A percentile compares a stretch with the other conserved stretches of the same genome.
These are phyloP conservation scores for Platycheirus albimanus DNA, from an alignment of 2,888 invertebrate genomes.

Conservation along the genomic window DNA sequence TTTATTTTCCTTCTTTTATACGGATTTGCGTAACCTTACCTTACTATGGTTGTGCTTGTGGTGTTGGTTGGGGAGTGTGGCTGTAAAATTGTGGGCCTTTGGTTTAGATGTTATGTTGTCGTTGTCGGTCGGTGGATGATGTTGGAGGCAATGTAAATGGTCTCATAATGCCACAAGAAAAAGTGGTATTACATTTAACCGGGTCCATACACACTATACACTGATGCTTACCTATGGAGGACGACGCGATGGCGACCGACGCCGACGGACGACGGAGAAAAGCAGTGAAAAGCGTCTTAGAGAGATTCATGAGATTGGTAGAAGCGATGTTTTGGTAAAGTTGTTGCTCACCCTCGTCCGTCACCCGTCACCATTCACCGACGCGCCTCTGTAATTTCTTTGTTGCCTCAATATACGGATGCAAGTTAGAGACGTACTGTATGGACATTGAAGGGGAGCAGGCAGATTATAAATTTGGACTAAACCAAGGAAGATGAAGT, in stretches of 20 bases:
- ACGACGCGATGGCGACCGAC: no score
- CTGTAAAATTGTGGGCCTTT: constrained; percentile 9
- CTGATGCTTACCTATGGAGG: no score
- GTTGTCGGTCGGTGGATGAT: constrained; percentile 60
- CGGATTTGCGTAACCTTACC: no score
- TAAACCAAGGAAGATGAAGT: constrained; percentile 55
- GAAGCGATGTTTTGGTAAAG: constrained; percentile 55
- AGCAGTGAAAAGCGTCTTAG: constrained; percentile 33
- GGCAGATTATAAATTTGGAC: constrained; percentile 72
- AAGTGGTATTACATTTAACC: constrained; percentile 71
- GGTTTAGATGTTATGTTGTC: constrained; percentile 34
- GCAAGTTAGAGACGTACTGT: constrained; percentile 46
- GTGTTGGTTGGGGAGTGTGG: background rate
- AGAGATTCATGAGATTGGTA: constrained; percentile 63
- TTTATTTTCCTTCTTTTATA: constrained; percentile 22
- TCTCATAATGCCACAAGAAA: constrained; percentile 73
- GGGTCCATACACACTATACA: constrained; percentile 40
- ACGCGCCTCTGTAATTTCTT: constrained; percentile 43
- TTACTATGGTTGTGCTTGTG: no score
- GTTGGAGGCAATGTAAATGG: constrained; percentile 71
- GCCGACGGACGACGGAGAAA: background rate
- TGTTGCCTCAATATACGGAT: constrained; percentile 50
- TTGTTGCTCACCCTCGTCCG: constrained; percentile 56
- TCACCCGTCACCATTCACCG: constrained; percentile 1
- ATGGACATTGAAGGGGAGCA: constrained; percentile 59